phyloP scores from a whole-genome alignment of 92 coral and sea anemone species.

The Phenganax marumi region DNA sequence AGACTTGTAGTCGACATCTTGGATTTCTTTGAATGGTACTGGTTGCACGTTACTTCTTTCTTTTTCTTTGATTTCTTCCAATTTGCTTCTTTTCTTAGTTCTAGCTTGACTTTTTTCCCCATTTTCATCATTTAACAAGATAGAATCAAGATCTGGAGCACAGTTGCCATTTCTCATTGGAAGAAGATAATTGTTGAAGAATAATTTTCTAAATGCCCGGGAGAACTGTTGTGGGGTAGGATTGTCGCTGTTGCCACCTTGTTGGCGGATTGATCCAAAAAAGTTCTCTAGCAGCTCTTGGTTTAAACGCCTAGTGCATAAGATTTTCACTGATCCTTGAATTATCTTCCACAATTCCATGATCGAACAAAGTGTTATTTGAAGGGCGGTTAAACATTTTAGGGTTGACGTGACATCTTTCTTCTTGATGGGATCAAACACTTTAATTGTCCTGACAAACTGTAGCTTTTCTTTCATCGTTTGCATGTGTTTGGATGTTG shows the following conservation, averaged over 20 bases:
- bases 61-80: too few relatives aligned
- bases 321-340: neutral
- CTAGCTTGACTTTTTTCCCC: neutral
- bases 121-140: neutral
- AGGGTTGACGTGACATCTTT: conserved; percentile 3
- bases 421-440: neutral
- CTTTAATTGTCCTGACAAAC: neutral
- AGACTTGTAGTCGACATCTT: neutral
- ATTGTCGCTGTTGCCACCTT: neutral
- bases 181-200: neutral
- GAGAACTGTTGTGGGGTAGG: neutral
- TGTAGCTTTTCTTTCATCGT: neutral
- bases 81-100: too few relatives aligned
- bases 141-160: neutral
- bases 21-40: neutral
- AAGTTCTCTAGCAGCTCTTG: conserved; percentile 35
- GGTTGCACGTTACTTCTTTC: neutral
- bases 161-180: neutral
- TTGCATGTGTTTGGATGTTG: conserved; percentile 18
- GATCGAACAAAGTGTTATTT: neutral
- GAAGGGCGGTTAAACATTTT: conserved; percentile 1
- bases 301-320: conserved; percentile 28
- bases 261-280: neutral
- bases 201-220: conserved; percentile 1
- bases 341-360: conserved; percentile 6